These are phyloP conservation scores for Cerceris ruficornis DNA, from an alignment of 2,888 invertebrate genomes.

Conservation along the genomic window DNA sequence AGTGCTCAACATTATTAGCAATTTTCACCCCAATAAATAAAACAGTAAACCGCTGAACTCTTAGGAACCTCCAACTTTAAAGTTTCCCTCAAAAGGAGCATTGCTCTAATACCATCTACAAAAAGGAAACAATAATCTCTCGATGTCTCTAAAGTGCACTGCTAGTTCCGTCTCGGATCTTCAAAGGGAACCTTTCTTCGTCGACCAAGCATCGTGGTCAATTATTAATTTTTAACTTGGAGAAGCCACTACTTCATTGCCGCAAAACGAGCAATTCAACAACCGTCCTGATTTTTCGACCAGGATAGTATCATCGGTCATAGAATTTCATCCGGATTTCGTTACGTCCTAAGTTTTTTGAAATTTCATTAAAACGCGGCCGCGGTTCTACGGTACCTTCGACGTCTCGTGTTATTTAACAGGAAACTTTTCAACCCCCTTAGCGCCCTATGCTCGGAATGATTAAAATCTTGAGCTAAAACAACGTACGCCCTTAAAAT, in stretches of 20 bases:
- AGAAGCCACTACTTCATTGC: not conserved
- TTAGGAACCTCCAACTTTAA: slow-evolving; percentile 33
- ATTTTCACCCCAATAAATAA: too few species aligned
- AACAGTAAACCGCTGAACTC: too few species aligned
- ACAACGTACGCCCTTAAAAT: too few species aligned
- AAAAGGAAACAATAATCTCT: slow-evolving; percentile 2
- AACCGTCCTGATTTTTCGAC: not conserved
- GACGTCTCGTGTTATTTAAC: slow-evolving; percentile 59
- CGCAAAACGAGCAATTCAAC: slow-evolving; percentile 11
- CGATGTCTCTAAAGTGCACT: not conserved
- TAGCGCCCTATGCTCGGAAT: slow-evolving; percentile 37
- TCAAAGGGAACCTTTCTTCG: not conserved
- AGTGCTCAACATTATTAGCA: too few species aligned
- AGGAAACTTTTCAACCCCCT: slow-evolving; percentile 47
- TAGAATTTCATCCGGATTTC: not conserved
- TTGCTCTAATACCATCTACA: not conserved
- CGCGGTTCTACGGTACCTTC: slow-evolving; percentile 42
- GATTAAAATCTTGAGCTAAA: slow-evolving; percentile 13
- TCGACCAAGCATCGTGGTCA: not conserved
- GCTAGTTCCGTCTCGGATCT: not conserved
- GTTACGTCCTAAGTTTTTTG: slow-evolving; percentile 44
- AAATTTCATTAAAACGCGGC: slow-evolving; percentile 33
- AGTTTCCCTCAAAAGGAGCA: not conserved
- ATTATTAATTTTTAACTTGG: not conserved
- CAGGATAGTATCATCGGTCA: not conserved